These are phyloP conservation scores for Plotosus lineatus DNA, from an alignment of 2,113 vertebrate genomes.

Conservation along the genomic window DNA sequence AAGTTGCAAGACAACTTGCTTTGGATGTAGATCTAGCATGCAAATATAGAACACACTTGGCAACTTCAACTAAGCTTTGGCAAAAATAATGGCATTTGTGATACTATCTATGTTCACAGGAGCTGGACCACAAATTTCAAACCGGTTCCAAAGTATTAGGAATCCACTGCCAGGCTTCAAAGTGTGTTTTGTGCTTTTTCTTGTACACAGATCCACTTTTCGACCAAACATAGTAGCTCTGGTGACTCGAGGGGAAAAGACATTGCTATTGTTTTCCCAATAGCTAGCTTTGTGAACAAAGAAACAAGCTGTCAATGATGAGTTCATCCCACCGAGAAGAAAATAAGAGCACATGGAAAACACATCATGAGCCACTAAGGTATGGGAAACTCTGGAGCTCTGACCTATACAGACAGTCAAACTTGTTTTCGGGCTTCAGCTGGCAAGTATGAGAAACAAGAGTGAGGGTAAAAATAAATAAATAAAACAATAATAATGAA, in stretches of 20 bases:
- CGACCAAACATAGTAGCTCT: background rate
- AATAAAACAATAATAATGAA: constrained; percentile 20
- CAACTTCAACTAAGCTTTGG: background rate
- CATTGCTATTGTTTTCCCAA: background rate
- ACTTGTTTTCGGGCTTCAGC: constrained; percentile 43
- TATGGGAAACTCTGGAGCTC: constrained; percentile 30
- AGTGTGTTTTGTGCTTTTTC: background rate
- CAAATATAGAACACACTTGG: background rate
- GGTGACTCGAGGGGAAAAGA: background rate
- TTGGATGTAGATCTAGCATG: background rate
- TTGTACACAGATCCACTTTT: background rate
- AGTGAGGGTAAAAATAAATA: too few relatives aligned
- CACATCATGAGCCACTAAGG: constrained; percentile 31
- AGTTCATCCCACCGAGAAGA: constrained; percentile 22
- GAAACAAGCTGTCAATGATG: constrained; percentile 19
- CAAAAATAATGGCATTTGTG: background rate
- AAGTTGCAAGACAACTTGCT: background rate
- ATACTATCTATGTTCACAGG: background rate
- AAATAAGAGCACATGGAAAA: constrained; percentile 38
- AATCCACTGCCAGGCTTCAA: background rate
- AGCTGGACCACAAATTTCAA: background rate
- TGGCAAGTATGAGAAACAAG: constrained; percentile 40
- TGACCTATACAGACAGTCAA: constrained; percentile 54
- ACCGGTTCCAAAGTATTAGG: background rate
- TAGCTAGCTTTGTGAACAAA: constrained; percentile 16